Evolutionary conservation across 2,888 invertebrate species (phyloP).

Genomic region (Sipha maydis): DNA sequence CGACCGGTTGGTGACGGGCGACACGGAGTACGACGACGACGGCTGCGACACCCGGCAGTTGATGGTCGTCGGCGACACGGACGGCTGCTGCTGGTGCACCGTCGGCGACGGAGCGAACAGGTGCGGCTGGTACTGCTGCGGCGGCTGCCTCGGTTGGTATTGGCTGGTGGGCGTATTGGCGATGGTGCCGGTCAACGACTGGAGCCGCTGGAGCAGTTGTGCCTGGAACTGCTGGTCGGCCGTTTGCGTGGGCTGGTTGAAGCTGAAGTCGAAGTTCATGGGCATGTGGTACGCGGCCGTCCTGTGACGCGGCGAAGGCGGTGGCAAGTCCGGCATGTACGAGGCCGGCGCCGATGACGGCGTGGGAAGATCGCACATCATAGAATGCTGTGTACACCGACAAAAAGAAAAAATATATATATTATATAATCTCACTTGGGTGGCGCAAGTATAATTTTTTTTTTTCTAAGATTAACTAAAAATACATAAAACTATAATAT

Average conservation of each 20-base stretch:
- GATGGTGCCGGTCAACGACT: constrained; percentile 52
- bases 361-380: constrained; percentile 63
- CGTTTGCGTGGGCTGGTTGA: constrained; percentile 44
- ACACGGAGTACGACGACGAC: constrained; percentile 67
- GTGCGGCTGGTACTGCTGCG: constrained; percentile 1
- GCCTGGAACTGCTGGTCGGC: constrained; percentile 60
- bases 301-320: constrained; percentile 46
- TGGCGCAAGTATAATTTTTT: no score
- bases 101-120: constrained; percentile 62
- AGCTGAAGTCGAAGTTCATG: constrained; percentile 51
- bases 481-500: no score
- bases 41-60: constrained; percentile 74
- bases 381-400: constrained; percentile 30
- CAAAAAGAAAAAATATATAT: background rate
- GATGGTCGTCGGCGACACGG: constrained; percentile 65
- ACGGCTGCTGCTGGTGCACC: constrained; percentile 62
- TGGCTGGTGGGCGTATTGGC: constrained; percentile 20
- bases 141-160: background rate
- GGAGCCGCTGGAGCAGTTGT: constrained; percentile 60
- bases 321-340: constrained; percentile 61
- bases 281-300: constrained; percentile 38
- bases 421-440: no score
- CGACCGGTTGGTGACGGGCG: constrained; percentile 66
- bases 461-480: no score
- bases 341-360: constrained; percentile 63